Percentiles rank a stretch among this genome's conserved stretches.
These are phyloP conservation scores for Aphelinus atriplicis DNA, from an alignment of 1,140 invertebrate species.

Conservation along the genomic window DNA sequence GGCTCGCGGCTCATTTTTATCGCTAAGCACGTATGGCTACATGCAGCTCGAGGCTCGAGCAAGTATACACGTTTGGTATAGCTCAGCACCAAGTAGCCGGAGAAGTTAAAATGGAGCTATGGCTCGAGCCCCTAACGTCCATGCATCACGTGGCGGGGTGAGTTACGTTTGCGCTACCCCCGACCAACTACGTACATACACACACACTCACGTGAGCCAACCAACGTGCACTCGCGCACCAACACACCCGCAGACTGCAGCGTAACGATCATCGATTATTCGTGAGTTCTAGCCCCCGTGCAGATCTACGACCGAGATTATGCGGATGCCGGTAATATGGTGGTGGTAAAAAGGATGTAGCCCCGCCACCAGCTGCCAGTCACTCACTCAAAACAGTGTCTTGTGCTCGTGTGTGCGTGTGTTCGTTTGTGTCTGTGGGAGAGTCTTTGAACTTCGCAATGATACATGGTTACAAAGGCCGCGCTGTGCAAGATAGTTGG, in stretches of 20 bases:
- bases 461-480: constrained; percentile 11
- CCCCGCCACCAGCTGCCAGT: constrained; percentile 42
- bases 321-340: constrained; percentile 12
- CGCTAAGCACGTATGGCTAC: constrained; percentile 1
- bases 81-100: too few species aligned
- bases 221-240: neutral
- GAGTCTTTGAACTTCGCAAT: neutral
- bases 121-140: too few species aligned
- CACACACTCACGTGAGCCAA: constrained; percentile 2
- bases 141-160: too few species aligned
- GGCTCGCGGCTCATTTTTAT: neutral
- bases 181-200: neutral
- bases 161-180: too few species aligned
- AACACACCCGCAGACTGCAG: neutral
- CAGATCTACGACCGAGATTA: constrained; percentile 39
- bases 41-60: too few species aligned
- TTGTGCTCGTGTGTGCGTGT: neutral
- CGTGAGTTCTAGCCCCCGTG: constrained; percentile 2
- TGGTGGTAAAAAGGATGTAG: constrained; percentile 38
- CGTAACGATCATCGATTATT: constrained; percentile 32
- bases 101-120: too few species aligned
- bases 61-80: too few species aligned
- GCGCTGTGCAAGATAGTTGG: constrained; percentile 30
- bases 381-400: constrained; percentile 25
- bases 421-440: neutral